Conservation (phyloP, 2,797 vertebrate genomes). For the Lerista edwardsae region DNA sequence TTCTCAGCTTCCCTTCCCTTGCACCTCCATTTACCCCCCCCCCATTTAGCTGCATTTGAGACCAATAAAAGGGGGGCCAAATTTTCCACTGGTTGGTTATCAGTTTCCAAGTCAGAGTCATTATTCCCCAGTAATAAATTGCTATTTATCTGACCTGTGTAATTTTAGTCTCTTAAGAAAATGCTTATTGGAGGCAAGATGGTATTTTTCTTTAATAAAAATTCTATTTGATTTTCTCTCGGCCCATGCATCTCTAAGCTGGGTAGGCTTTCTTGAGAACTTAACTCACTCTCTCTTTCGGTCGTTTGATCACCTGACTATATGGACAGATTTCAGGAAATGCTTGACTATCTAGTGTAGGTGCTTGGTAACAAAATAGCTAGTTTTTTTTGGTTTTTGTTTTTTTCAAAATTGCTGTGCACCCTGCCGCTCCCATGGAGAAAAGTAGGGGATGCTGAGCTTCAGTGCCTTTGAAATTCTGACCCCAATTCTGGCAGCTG, state of each 20-base stretch:
- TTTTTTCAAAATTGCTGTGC: constrained; percentile 36
- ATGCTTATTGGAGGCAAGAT: background rate
- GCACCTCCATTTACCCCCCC: background rate
- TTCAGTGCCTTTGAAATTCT: constrained; percentile 40
- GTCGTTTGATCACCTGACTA: constrained; percentile 16
- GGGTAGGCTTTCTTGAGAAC: constrained; percentile 24
- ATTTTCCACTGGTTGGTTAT: constrained; percentile 8
- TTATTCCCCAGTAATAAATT: background rate
- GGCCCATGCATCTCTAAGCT: background rate
- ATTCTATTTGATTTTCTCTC: constrained; percentile 16
- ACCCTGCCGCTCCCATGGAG: constrained; percentile 34
- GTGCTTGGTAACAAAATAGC: constrained; percentile 9
- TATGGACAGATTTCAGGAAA: background rate
- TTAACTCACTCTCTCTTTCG: background rate
- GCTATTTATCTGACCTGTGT: constrained; percentile 20
- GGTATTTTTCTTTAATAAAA: constrained; percentile 24
- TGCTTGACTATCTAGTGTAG: background rate
- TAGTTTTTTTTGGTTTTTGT: too few relatives aligned
- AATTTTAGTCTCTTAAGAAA: constrained; percentile 26
- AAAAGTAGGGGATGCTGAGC: constrained; percentile 35
- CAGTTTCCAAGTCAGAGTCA: background rate
- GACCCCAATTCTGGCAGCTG: constrained; percentile 40
- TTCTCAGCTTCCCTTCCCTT: constrained; percentile 36
- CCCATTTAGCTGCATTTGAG: constrained; percentile 22
- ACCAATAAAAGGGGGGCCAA: background rate